Conservation (phyloP, 2,888 invertebrate genomes). For the Koerneria pararmatus region DNA sequence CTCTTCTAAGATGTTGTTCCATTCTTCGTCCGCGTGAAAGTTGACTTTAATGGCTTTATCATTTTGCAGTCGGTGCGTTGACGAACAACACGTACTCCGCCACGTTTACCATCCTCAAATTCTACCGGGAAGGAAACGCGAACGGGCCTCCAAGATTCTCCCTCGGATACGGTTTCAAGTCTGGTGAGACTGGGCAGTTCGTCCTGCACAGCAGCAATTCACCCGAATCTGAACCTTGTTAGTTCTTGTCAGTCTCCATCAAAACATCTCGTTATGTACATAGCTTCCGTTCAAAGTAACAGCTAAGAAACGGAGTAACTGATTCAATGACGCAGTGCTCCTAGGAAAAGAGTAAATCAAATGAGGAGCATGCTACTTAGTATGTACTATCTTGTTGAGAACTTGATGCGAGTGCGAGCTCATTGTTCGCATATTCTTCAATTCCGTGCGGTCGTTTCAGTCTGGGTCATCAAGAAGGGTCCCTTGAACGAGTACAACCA, state of each 20-base stretch:
- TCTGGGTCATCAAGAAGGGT: conserved; percentile 61
- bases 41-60: too few species aligned
- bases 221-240: conserved; percentile 59
- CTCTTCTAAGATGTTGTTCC: too few species aligned
- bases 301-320: too few species aligned
- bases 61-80: conserved; percentile 59
- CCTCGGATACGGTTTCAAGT: conserved; percentile 60
- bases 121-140: conserved; percentile 60
- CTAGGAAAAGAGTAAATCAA: not conserved
- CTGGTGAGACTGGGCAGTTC: conserved; percentile 60
- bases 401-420: not conserved
- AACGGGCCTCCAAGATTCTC: conserved; percentile 60
- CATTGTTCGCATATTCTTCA: not conserved
- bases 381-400: not conserved
- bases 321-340: not conserved
- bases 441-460: conserved; percentile 36
- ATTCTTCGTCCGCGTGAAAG: too few species aligned
- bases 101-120: conserved; percentile 60
- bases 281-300: too few species aligned
- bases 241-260: conserved; percentile 22
- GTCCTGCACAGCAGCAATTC: conserved; percentile 59
- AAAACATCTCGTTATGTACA: not conserved
- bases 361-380: not conserved
- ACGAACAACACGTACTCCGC: conserved; percentile 61
- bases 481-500: conserved; percentile 61